phyloP scores from a whole-genome alignment of 2,113 vertebrate species.

The Chionomys nivalis region DNA sequence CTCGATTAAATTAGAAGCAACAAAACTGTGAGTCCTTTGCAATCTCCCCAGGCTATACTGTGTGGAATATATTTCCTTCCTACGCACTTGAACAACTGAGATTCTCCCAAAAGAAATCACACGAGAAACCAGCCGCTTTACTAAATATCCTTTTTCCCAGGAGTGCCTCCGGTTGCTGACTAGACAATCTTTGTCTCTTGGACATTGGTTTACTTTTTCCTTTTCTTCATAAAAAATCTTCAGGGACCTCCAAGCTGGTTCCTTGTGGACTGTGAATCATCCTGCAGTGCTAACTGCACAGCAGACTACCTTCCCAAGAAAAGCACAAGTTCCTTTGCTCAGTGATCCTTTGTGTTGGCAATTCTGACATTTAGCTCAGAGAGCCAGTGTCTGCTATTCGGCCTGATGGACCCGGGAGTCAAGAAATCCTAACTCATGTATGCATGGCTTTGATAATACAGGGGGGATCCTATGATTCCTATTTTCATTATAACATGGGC shows the following conservation, averaged over 20 bases:
- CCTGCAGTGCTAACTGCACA: not conserved
- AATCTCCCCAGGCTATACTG: not conserved
- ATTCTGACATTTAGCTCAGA: not conserved
- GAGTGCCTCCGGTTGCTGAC: not conserved
- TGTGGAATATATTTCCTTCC: not conserved
- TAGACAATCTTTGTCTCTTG: not conserved
- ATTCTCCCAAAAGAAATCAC: constrained; percentile 29
- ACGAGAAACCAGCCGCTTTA: not conserved
- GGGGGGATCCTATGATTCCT: not conserved
- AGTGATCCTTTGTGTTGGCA: not conserved
- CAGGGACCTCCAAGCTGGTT: not conserved
- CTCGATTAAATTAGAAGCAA: not conserved
- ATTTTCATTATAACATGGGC: not conserved
- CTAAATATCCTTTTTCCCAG: not conserved
- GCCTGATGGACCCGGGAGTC: not conserved
- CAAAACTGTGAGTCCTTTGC: not conserved
- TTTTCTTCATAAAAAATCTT: not conserved
- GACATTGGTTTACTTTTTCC: not conserved
- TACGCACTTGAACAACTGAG: not conserved
- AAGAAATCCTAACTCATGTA: not conserved
- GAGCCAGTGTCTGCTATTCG: not conserved
- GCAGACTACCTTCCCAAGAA: not conserved
- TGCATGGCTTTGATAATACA: constrained; percentile 1
- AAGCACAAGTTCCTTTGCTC: not conserved
- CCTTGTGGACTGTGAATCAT: not conserved